phyloP scores from a whole-genome alignment of 2,797 vertebrate species.

The Catostomus latipinnis region DNA sequence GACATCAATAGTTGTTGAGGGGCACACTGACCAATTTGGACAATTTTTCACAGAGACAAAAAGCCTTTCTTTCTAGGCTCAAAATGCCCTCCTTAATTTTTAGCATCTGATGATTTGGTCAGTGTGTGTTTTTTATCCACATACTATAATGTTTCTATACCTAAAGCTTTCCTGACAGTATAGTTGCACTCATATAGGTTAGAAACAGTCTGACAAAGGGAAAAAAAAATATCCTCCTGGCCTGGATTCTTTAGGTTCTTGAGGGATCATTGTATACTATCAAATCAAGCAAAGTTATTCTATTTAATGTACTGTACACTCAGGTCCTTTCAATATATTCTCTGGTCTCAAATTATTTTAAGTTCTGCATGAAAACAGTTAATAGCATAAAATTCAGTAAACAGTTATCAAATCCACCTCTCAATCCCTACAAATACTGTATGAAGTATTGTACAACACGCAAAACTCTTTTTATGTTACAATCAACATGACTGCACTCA shows the following conservation, averaged over 20 bases:
- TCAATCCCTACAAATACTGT: slow-evolving; percentile 3
- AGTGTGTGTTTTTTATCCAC: slow-evolving; percentile 12
- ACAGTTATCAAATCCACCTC: slow-evolving; percentile 20
- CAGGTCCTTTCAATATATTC: background rate
- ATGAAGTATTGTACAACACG: background rate
- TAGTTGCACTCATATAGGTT: background rate
- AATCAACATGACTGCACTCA: slow-evolving; percentile 45
- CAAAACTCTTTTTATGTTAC: background rate
- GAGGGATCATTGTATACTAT: background rate
- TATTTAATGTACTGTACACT: slow-evolving; percentile 2
- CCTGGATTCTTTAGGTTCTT: background rate
- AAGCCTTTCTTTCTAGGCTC: slow-evolving; percentile 4
- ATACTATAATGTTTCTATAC: slow-evolving; percentile 8
- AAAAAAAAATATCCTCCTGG: background rate
- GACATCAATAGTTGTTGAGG: too few relatives aligned
- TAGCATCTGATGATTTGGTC: background rate
- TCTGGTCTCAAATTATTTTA: background rate
- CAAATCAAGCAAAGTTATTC: slow-evolving; percentile 1
- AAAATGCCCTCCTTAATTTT: slow-evolving; percentile 12
- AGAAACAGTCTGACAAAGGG: too few relatives aligned
- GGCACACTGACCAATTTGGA: slow-evolving; percentile 23
- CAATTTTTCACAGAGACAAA: slow-evolving; percentile 39
- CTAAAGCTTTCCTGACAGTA: background rate
- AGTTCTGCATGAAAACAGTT: slow-evolving; percentile 13
- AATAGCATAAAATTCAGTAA: slow-evolving; percentile 20